Percentiles rank a stretch among this genome's conserved stretches.
Conservation (phyloP, 2,888 invertebrate genomes). For the Callinectes sapidus region DNA sequence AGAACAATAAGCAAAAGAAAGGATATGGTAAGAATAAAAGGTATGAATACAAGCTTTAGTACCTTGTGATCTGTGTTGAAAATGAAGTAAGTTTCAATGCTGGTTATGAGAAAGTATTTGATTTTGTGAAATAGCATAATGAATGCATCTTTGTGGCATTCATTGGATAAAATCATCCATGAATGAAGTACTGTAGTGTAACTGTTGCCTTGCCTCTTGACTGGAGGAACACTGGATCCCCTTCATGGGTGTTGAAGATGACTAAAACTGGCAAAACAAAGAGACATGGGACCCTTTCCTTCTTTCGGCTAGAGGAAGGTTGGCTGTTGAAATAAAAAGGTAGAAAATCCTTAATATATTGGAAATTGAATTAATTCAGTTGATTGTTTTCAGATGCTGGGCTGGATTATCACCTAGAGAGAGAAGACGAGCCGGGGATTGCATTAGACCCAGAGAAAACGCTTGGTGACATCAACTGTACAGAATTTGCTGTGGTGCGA, state of each 20-base stretch:
- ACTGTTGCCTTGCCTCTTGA: background rate
- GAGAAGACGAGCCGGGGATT: conserved; percentile 65
- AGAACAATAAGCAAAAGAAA: conserved; percentile 65
- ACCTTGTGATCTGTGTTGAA: background rate
- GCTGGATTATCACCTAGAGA: conserved; percentile 69
- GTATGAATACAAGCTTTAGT: conserved; percentile 11
- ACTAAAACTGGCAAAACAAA: too few relatives aligned
- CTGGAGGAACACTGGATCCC: too few relatives aligned
- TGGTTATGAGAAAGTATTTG: background rate
- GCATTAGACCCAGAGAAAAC: conserved; percentile 68
- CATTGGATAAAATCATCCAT: background rate
- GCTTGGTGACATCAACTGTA: conserved; percentile 61
- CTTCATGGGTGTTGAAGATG: too few relatives aligned
- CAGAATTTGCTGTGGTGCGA: conserved; percentile 67
- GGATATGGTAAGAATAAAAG: conserved; percentile 67
- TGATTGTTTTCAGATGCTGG: conserved; percentile 66
- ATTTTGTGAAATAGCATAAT: background rate
- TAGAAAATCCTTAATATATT: background rate
- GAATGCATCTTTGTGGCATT: background rate
- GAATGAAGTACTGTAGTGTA: background rate
- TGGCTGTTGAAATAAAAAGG: too few relatives aligned
- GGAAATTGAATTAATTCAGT: background rate
- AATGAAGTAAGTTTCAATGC: background rate
- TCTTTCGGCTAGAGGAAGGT: too few relatives aligned
- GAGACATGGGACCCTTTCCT: too few relatives aligned